Base-by-base conservation (phyloP, 2,888 invertebrate species). In the Euproctis similis region DNA sequence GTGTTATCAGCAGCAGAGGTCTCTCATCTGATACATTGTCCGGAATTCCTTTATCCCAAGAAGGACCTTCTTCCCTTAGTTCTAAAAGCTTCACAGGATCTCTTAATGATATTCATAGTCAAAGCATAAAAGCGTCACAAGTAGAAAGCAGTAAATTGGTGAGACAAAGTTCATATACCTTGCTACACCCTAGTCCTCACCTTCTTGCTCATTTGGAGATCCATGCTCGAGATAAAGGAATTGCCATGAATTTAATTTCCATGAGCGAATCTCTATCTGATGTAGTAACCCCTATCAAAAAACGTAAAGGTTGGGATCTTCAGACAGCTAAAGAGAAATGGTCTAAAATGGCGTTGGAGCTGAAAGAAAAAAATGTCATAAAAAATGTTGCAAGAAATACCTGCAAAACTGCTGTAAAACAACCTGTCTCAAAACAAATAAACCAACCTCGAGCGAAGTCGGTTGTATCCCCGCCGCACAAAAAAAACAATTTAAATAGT, bases 141-240 rank as follows among this genome's bases (percentile, higher is more conserved):
- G 37, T 35, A 8, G 31, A 24, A 2, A 28, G 31, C 25, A 70
- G 82, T 3, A 69, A 75, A 42, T 64, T 92, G 30, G 81, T 90
- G 7, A 85, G 94, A 27, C 92, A 92, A 53, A 89, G 91, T 37
- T 95, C 95, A 0, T 95, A 94, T 55, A 91, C 92, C 1, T 68
- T 95, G 24, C 89, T 93, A 0, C 81, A 87, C 11, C 94, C 95
- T 0, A 93, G 94, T 54, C 92, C 92, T 1, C 88, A 89, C 39
- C 82, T 95, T 5, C 58, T 91, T 12, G 90, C 90, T 6, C 88
- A 89, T 52, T 71, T 90, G 24, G 85, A 88, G 59, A 78, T 85
- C 39, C 84, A 81, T 38, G 78, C 84, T 1, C 34, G 76, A 8
- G 77, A 56, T 26, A 81, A 76, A 8, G 86, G 86, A 10, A 62